Evolutionary conservation across 2,888 invertebrate species (phyloP).

Genomic region (Drosophila paranaensis): DNA sequence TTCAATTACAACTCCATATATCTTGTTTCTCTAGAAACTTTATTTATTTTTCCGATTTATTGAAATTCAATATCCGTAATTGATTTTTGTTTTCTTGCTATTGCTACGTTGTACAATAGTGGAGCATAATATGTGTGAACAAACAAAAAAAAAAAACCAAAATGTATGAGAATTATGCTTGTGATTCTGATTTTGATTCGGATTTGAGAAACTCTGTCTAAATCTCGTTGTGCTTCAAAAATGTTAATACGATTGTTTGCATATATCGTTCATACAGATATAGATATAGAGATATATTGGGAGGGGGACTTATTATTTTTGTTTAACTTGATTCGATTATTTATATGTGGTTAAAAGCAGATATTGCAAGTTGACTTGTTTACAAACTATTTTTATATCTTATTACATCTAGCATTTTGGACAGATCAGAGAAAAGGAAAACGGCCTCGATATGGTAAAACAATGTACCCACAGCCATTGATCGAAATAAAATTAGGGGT

Average conservation of each 20-base stretch:
- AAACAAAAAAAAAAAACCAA: slow-evolving; percentile 34
- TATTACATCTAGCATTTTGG: slow-evolving; percentile 32
- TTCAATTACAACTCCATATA: background rate
- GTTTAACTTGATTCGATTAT: slow-evolving; percentile 31
- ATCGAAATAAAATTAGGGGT: slow-evolving; percentile 7
- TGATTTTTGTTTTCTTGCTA: slow-evolving; percentile 6
- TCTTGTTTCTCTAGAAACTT: slow-evolving; percentile 15
- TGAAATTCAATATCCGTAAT: slow-evolving; percentile 52
- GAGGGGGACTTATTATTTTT: slow-evolving; percentile 21
- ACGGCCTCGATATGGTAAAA: slow-evolving; percentile 46
- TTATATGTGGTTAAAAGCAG: slow-evolving; percentile 39
- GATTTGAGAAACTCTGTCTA: slow-evolving; percentile 45
- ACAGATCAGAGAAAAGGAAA: slow-evolving; percentile 20
- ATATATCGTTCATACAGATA: slow-evolving; percentile 21
- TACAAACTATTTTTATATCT: slow-evolving; percentile 50
- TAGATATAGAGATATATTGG: slow-evolving; percentile 6
- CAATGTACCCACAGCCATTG: slow-evolving; percentile 36
- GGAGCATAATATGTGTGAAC: slow-evolving; percentile 49
- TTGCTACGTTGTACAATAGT: slow-evolving; percentile 66
- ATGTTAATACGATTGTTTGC: slow-evolving; percentile 33
- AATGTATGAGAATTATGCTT: slow-evolving; percentile 37
- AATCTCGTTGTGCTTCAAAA: slow-evolving; percentile 37
- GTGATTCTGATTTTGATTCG: slow-evolving; percentile 30
- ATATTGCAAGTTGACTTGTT: slow-evolving; percentile 55
- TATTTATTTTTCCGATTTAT: slow-evolving; percentile 55